Evolutionary conservation across 2,797 vertebrate species (phyloP), one percentile per base, ranked within the genome.

Genomic region (Siniperca obscura): DNA sequence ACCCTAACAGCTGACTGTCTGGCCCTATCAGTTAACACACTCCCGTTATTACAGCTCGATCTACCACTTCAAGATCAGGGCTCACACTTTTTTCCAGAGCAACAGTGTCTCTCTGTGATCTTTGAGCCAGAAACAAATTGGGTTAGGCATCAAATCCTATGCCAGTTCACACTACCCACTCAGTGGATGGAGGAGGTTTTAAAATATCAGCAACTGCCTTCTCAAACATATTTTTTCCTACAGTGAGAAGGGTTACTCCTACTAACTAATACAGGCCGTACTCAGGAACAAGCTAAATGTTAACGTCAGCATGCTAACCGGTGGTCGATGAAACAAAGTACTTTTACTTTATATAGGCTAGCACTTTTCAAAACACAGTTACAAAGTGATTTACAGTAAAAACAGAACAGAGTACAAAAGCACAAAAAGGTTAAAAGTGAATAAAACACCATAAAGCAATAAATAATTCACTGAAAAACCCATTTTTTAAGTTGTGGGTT

Each of bases 51-150:
- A 79, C 81, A 79, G 75, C 81, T 84, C 77, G 36, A 86, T 82
- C 76, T 46, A 69, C 67, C 77, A 69, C 82, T 82, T 84, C 59
- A 70, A 56, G 62, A 84, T 71, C 78, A 79, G 55, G 62, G 34
- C 75, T 74, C 69, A 1, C 21, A 1, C 50, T 66, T 48, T 30
- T 50, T 76, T 77, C 78, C 78, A 81, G 61, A 64, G 78, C 55
- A 83, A 7, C 74, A 11, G 53, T 1, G 62, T 72, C 80, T 75
- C 69, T 65, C 84, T 93, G 81, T 93, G 89, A 93, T 93, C 89
- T 91, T 25, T 70, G 67, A 89, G 90, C 82, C 86, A 89, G 87
- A 86, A 74, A 89, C 87, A 80, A 73, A 91, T 86, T 55, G 82
- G 55, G 76, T 78, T 50, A 40, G 59, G 68, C 79, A 34, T 74